phyloP scores from a whole-genome alignment of 2,888 invertebrate species.

The Patella caerulea region DNA sequence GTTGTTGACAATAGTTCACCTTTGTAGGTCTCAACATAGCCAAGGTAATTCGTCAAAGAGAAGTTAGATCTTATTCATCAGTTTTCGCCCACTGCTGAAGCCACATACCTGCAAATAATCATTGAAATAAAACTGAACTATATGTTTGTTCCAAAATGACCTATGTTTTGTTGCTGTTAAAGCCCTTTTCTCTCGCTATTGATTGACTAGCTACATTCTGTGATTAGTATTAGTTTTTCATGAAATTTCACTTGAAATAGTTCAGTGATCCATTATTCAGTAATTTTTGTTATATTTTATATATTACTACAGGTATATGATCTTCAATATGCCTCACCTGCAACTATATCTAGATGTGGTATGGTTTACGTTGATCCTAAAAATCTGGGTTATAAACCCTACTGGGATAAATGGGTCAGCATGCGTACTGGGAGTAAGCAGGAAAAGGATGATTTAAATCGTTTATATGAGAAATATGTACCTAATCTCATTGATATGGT shows the following conservation, averaged over 20 bases:
- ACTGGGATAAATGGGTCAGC: slow-evolving; percentile 85
- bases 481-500: slow-evolving; percentile 81
- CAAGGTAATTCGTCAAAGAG: no score
- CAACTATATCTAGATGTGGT: slow-evolving; percentile 91
- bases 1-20: no score
- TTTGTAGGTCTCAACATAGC: no score
- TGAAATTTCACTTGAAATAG: not conserved
- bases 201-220: not conserved
- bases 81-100: no score
- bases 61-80: no score
- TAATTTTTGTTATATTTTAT: not conserved
- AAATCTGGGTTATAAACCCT: slow-evolving; percentile 88
- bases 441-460: slow-evolving; percentile 57
- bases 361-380: slow-evolving; percentile 96
- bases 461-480: slow-evolving; percentile 84
- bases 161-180: no score
- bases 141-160: no score
- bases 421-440: slow-evolving; percentile 53
- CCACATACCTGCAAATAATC: no score
- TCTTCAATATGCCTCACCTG: slow-evolving; percentile 90
- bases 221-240: not conserved
- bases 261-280: not conserved
- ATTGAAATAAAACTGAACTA: no score
- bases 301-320: slow-evolving; percentile 80
- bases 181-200: no score